Percentiles rank a stretch among this genome's conserved stretches.
Conservation (phyloP, 1,140 invertebrate species). For the Trinorchestia longiramus region DNA sequence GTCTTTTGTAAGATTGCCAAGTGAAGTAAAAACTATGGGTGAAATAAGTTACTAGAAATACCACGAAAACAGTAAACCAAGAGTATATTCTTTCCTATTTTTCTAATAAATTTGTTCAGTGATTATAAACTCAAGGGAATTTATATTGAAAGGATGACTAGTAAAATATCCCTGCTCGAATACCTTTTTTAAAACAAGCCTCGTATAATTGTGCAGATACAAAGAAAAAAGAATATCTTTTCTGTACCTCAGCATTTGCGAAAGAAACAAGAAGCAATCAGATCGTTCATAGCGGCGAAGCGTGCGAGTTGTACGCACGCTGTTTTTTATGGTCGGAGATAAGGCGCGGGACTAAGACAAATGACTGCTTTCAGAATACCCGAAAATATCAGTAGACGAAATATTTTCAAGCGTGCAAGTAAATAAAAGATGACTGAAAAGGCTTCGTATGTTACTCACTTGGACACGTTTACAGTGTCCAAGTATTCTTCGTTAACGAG, state of each 20-base stretch:
- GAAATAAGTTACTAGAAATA: background rate
- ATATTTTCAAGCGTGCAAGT: background rate
- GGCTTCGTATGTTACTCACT: background rate
- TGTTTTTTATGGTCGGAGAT: background rate
- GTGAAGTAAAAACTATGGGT: background rate
- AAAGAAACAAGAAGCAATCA: background rate
- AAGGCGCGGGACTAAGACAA: background rate
- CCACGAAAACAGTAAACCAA: background rate
- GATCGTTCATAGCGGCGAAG: background rate
- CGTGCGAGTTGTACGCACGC: background rate
- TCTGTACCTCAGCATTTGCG: background rate
- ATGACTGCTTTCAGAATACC: constrained; percentile 1
- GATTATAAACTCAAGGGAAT: background rate
- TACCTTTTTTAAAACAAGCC: background rate
- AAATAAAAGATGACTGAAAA: background rate
- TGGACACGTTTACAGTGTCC: background rate
- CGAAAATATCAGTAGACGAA: background rate
- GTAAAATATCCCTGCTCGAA: background rate
- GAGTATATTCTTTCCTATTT: background rate
- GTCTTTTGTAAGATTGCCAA: background rate
- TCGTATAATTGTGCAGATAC: background rate
- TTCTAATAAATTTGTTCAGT: background rate
- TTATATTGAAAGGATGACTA: background rate
- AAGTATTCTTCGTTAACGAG: background rate
- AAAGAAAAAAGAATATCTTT: background rate